Conservation (phyloP, 2,888 invertebrate genomes). For the Tolmerus cingulatus region DNA sequence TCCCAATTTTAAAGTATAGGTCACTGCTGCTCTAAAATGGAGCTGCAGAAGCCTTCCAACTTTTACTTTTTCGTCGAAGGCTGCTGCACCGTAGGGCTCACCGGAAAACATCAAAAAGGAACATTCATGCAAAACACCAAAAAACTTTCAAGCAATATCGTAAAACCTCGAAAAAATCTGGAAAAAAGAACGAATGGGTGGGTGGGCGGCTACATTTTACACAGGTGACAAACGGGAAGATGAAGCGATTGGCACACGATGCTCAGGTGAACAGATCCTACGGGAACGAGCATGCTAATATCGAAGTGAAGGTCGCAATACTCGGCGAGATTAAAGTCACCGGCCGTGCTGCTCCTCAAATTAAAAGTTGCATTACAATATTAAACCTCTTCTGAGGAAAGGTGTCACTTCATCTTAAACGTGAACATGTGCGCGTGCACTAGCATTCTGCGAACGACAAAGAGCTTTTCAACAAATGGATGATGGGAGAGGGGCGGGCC, state of each 20-base stretch:
- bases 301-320: neutral
- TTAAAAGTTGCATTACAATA: neutral
- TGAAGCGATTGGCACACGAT: neutral
- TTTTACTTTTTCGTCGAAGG: neutral
- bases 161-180: neutral
- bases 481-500: neutral
- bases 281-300: neutral
- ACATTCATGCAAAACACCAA: neutral
- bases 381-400: neutral
- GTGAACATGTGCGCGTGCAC: neutral
- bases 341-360: neutral
- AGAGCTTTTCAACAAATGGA: neutral
- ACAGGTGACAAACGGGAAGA: neutral
- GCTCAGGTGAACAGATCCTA: neutral
- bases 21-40: no score
- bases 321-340: neutral
- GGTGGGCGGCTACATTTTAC: neutral
- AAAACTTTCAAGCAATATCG: neutral
- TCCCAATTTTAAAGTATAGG: neutral
- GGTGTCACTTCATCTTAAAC: neutral
- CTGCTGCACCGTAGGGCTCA: neutral
- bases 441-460: neutral
- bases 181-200: neutral
- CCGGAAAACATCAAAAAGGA: neutral
- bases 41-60: neutral